These are phyloP conservation scores for Pungitius pungitius DNA, from an alignment of 2,113 vertebrate species.

Conservation along the genomic window DNA sequence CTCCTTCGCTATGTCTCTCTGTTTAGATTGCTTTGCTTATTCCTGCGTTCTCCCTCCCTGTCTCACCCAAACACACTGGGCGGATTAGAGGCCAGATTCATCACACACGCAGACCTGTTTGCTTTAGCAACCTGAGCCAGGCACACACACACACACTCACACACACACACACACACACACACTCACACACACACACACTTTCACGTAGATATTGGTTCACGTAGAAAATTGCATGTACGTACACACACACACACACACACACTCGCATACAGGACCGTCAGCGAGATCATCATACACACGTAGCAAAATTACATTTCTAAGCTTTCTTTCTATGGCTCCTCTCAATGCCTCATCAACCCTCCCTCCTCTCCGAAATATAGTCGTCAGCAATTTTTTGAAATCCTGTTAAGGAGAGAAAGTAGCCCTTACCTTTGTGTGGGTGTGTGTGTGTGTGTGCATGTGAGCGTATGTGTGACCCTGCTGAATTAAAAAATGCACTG, in stretches of 20 bases:
- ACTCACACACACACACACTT: slow-evolving; percentile 15
- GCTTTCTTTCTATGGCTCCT: slow-evolving; percentile 53
- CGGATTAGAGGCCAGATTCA: slow-evolving; percentile 80
- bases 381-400: slow-evolving; percentile 62
- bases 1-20: slow-evolving; percentile 54
- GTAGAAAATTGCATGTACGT: too few species aligned
- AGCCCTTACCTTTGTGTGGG: slow-evolving; percentile 26
- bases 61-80: slow-evolving; percentile 79
- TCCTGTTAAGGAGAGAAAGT: slow-evolving; percentile 50
- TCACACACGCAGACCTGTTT: slow-evolving; percentile 79
- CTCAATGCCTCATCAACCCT: slow-evolving; percentile 18
- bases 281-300: slow-evolving; percentile 18
- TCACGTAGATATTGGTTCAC: neutral
- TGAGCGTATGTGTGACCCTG: slow-evolving; percentile 63
- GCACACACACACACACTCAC: slow-evolving; percentile 33
- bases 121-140: slow-evolving; percentile 82
- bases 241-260: neutral
- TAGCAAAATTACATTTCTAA: slow-evolving; percentile 40
- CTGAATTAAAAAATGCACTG: slow-evolving; percentile 83
- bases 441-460: slow-evolving; percentile 32
- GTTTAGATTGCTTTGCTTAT: slow-evolving; percentile 78
- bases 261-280: too few species aligned
- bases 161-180: slow-evolving; percentile 38
- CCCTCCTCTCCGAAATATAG: slow-evolving; percentile 35
- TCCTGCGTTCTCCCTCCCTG: slow-evolving; percentile 70